phyloP scores from a whole-genome alignment of 2,113 vertebrate genomes.

The Ornithorhynchus anatinus region DNA sequence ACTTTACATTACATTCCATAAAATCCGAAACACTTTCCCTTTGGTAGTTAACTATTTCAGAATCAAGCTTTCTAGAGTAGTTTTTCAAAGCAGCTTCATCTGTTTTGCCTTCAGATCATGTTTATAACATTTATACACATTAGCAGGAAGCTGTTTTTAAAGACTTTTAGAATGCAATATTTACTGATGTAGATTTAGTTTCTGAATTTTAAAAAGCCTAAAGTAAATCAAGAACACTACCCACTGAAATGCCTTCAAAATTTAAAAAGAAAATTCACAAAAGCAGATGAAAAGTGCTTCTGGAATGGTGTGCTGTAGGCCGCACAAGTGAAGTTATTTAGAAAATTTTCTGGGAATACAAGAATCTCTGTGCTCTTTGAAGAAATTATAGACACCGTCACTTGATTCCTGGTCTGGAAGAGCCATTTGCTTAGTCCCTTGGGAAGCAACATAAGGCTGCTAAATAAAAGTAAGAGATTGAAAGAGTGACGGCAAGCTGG shows the following conservation, averaged over 20 bases:
- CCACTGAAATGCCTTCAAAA: slow-evolving; percentile 13
- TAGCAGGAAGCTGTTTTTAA: background rate
- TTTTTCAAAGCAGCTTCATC: background rate
- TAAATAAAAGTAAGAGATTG: background rate
- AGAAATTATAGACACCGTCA: background rate
- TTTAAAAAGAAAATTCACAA: background rate
- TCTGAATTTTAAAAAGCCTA: background rate
- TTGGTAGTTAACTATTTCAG: slow-evolving; percentile 9
- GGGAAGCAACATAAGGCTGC: slow-evolving; percentile 39
- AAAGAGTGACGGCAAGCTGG: slow-evolving; percentile 43
- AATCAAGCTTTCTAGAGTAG: background rate
- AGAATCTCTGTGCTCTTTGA: background rate
- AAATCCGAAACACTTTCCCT: background rate
- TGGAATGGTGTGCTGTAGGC: background rate
- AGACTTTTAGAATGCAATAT: background rate
- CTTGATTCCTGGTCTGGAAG: background rate
- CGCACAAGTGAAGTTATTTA: background rate
- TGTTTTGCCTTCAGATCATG: background rate
- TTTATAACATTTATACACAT: background rate
- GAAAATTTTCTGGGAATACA: background rate
- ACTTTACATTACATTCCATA: no score
- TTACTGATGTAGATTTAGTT: background rate
- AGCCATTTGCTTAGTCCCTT: slow-evolving; percentile 22
- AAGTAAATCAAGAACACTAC: background rate
- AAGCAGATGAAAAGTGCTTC: slow-evolving; percentile 11